Conservation (phyloP, 2,888 invertebrate genomes). For the Seira sanloemensis region DNA sequence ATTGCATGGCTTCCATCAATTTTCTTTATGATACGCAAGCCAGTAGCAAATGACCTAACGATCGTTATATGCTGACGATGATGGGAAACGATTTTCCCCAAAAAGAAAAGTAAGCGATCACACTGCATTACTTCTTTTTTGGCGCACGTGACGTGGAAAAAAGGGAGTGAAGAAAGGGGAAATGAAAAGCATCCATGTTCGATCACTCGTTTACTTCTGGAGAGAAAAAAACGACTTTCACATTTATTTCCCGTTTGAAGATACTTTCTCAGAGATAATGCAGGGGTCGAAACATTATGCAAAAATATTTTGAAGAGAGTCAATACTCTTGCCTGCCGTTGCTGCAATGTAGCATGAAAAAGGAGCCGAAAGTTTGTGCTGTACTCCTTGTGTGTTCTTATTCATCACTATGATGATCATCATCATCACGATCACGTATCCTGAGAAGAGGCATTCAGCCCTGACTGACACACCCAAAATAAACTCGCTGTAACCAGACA, state of each 20-base stretch:
- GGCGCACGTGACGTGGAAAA: slow-evolving; percentile 37
- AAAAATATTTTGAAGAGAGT: slow-evolving; percentile 11
- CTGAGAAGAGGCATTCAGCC: slow-evolving; percentile 48
- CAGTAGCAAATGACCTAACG: slow-evolving; percentile 4
- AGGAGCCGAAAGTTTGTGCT: neutral
- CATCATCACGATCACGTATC: neutral
- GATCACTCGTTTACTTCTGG: neutral
- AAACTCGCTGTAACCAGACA: slow-evolving; percentile 40
- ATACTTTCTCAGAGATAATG: slow-evolving; percentile 8
- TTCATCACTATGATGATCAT: slow-evolving; percentile 15
- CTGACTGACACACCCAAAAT: slow-evolving; percentile 57
- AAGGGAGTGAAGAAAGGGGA: slow-evolving; percentile 36
- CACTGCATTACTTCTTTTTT: slow-evolving; percentile 25
- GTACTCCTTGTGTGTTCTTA: slow-evolving; percentile 11
- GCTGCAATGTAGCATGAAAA: neutral
- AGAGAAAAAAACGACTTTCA: slow-evolving; percentile 9
- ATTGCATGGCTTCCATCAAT: slow-evolving; percentile 36
- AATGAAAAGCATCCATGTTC: slow-evolving; percentile 29
- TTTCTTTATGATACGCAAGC: slow-evolving; percentile 7
- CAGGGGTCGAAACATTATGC: slow-evolving; percentile 14
- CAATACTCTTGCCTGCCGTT: no score
- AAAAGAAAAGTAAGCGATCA: neutral
- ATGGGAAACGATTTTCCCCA: slow-evolving; percentile 15
- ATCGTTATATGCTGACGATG: slow-evolving; percentile 1
- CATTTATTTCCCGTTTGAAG: slow-evolving; percentile 24